These are phyloP conservation scores for Martes martes DNA, from an alignment of 2,113 vertebrate genomes.

Conservation along the genomic window DNA sequence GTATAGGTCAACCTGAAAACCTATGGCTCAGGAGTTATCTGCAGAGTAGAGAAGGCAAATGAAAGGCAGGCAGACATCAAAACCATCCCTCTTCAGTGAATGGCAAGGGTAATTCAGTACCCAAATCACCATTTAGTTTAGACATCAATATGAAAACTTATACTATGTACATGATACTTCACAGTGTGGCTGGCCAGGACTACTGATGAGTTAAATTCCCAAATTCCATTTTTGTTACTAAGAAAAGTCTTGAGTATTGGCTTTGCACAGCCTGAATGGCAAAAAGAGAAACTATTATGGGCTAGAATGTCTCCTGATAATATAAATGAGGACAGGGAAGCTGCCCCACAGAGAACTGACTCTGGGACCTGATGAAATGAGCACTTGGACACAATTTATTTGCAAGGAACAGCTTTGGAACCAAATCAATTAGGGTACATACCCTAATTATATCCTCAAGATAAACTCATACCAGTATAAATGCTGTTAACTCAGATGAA, in stretches of 20 bases:
- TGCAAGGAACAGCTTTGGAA: conserved; percentile 26
- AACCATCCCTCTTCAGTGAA: neutral
- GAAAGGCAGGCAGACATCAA: neutral
- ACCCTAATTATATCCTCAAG: conserved; percentile 19
- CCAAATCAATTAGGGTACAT: neutral
- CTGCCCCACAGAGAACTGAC: neutral
- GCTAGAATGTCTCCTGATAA: neutral
- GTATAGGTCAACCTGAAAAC: neutral
- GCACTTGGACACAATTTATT: neutral
- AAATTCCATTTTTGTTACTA: conserved; percentile 10
- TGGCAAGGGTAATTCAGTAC: neutral
- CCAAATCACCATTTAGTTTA: neutral
- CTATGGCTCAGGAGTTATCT: neutral
- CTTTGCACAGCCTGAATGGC: neutral
- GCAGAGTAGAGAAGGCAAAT: neutral
- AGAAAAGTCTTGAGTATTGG: neutral
- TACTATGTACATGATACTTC: neutral
- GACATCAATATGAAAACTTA: neutral
- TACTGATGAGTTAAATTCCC: neutral
- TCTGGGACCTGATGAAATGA: neutral
- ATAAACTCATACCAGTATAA: neutral
- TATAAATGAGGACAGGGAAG: neutral
- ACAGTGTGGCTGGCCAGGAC: neutral
- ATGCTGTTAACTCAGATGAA: neutral
- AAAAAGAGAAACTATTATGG: conserved; percentile 14